Evolutionary conservation across 2,888 invertebrate species (phyloP).

Genomic region (Cinara cedri): DNA sequence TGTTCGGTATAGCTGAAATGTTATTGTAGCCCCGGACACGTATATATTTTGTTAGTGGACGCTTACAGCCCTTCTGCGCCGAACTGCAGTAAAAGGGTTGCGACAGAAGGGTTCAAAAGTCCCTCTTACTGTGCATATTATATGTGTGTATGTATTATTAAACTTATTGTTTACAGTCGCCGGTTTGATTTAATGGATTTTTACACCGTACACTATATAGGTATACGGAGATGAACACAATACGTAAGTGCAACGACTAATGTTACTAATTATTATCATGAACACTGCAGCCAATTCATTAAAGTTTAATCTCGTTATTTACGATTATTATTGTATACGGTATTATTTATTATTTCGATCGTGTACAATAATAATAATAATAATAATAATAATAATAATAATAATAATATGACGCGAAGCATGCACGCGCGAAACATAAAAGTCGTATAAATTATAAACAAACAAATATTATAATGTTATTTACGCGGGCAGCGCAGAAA

Average conservation of each 20-base stretch:
- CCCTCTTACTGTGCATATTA: constrained; percentile 22
- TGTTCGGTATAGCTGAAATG: constrained; percentile 13
- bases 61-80: not conserved
- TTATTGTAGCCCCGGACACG: constrained; percentile 13
- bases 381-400: too few relatives aligned
- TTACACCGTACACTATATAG: not conserved
- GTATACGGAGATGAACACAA: not conserved
- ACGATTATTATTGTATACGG: constrained; percentile 17
- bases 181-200: constrained; percentile 49
- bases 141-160: constrained; percentile 35
- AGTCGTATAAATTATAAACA: not conserved
- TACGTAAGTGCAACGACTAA: not conserved
- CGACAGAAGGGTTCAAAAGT: constrained; percentile 24
- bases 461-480: constrained; percentile 6
- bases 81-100: constrained; percentile 27
- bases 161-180: constrained; percentile 39
- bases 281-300: constrained; percentile 24
- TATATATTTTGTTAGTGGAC: not conserved
- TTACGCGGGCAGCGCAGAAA: not conserved
- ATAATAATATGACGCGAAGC: too few relatives aligned
- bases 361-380: too few relatives aligned
- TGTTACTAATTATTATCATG: constrained; percentile 22
- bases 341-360: constrained; percentile 16
- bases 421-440: not conserved
- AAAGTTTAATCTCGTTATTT: constrained; percentile 41